Base-by-base conservation (phyloP, 1,140 invertebrate species). In the Drosophila burlai region DNA sequence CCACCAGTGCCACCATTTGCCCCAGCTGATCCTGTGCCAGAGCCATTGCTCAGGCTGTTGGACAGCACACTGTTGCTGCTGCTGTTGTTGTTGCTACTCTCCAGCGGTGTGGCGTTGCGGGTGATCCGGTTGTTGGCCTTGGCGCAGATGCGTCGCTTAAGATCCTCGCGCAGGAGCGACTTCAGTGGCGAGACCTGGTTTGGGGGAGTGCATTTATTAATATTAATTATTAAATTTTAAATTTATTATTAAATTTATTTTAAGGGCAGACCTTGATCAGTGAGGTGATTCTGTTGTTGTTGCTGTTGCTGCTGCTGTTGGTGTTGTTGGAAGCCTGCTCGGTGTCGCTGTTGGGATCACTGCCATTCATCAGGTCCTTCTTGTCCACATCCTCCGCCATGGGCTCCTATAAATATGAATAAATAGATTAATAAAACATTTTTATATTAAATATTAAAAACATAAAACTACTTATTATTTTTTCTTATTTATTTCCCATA, bases 101-200 rank as follows among this genome's bases (percentile, higher is more conserved):
- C 91, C 46, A 92, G 16, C 13, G 82, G 67, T 13, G 86, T 81
- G 24, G 90, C 83, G 54, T 92, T 93, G 11, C 92, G 93, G 16
- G 92, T 94, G 64, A 93, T 93, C 52, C 93, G 93, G 87, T 91
- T 94, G 65, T 92, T 94, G 16, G 93, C 95, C 68, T 95, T 93
- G 10, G 95, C 95, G 10, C 95, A 95, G 73, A 97, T 95, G 81
- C 96, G 95, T 43, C 96, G 94, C 81, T 97, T 96, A 60, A 97
- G 93, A 92, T 97, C 97, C 78, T 97, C 97, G 24, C 97, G 94
- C 46, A 98, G 93, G 47, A 98, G 93, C 61, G 96, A 97, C 86
- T 97, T 97, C 57, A 98, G 93, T 45, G 97, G 97, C 36, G 97
- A 97, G 49, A 97, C 96, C 93, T 97, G 64, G 92, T 21, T 16